A percentile compares a stretch with the other conserved stretches of the same genome.
Evolutionary conservation across 2,888 invertebrate genomes (phyloP).

Genomic region (Siphlonurus alternatus): DNA sequence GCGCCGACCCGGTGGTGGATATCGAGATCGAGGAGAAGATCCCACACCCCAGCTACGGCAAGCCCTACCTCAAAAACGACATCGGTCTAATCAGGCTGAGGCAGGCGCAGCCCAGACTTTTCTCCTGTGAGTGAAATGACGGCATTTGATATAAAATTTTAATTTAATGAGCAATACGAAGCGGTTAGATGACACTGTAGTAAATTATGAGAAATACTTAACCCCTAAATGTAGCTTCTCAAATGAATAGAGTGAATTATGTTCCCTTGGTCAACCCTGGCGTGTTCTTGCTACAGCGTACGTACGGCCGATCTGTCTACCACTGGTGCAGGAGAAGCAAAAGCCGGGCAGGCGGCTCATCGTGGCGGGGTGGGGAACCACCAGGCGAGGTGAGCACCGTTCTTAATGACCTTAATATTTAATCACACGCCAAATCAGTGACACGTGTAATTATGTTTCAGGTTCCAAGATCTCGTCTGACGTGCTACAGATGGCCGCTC

Average conservation of each 20-base stretch:
- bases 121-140: not conserved
- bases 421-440: too few relatives aligned
- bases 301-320: conserved; percentile 14
- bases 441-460: too few relatives aligned
- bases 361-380: conserved; percentile 8
- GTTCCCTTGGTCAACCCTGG: too few relatives aligned
- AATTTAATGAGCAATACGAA: too few relatives aligned
- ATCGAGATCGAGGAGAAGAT: conserved; percentile 11
- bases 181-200: too few relatives aligned
- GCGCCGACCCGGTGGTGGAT: conserved; percentile 13
- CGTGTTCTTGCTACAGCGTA: conserved; percentile 12
- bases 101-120: not conserved
- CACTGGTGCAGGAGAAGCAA: conserved; percentile 7
- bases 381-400: conserved; percentile 3
- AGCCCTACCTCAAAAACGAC: conserved; percentile 14
- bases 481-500: not conserved
- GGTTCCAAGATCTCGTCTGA: not conserved
- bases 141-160: too few relatives aligned
- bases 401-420: not conserved
- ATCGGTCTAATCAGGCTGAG: conserved; percentile 16
- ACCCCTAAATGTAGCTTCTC: too few relatives aligned
- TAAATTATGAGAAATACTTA: too few relatives aligned
- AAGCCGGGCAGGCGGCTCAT: not conserved
- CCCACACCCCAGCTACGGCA: conserved; percentile 13
- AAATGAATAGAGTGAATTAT: too few relatives aligned